phyloP scores from a whole-genome alignment of 2,113 vertebrate genomes.

The Saimiri boliviensis region DNA sequence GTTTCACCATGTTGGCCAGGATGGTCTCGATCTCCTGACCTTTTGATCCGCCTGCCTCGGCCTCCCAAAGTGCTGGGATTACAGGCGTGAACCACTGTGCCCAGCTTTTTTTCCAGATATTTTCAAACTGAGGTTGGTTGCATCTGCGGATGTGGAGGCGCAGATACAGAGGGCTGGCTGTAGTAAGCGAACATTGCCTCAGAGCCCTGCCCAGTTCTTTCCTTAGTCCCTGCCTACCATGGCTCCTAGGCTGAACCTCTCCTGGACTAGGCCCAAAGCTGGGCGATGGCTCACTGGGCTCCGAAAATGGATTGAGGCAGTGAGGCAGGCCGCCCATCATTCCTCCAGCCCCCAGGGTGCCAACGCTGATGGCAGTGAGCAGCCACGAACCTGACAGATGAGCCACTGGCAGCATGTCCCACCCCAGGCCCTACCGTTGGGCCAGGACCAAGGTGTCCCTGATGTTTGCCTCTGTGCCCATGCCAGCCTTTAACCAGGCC shows the following conservation, averaged over 20 bases:
- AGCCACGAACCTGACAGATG: background rate
- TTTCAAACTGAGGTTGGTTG: background rate
- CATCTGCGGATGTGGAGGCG: background rate
- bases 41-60: too few relatives aligned
- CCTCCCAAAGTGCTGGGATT: too few relatives aligned
- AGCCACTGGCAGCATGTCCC: too few relatives aligned
- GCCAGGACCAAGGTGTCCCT: background rate
- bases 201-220: background rate
- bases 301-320: background rate
- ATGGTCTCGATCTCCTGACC: too few relatives aligned
- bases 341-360: background rate
- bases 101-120: background rate
- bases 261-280: background rate
- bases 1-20: too few relatives aligned
- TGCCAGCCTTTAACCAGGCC: background rate
- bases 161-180: background rate
- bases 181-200: background rate
- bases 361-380: too few relatives aligned
- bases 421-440: background rate
- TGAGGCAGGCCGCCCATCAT: background rate
- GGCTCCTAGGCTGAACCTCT: background rate
- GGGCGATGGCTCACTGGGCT: background rate
- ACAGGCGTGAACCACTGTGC: too few relatives aligned
- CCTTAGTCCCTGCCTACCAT: background rate
- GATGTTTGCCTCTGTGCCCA: background rate